These are phyloP conservation scores for Galerucella nymphaeae DNA, from an alignment of 2,888 invertebrate species.

Conservation along the genomic window DNA sequence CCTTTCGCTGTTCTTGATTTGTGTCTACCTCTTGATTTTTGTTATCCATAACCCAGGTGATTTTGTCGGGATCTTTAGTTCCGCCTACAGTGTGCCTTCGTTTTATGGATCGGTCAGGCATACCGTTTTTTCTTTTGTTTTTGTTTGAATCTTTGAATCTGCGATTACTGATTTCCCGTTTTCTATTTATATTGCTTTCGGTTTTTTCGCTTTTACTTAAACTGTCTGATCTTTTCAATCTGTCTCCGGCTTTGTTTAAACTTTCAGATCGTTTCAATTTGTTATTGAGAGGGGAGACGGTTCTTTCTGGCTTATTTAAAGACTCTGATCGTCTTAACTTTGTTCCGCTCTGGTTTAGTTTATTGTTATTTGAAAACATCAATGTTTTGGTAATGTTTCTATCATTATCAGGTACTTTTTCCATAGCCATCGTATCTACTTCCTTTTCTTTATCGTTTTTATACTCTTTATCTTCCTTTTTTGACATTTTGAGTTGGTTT, in stretches of 20 bases:
- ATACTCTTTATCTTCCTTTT: slow-evolving; percentile 59
- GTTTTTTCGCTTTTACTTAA: slow-evolving; percentile 80
- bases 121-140: slow-evolving; percentile 80
- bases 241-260: slow-evolving; percentile 68
- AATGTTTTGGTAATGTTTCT: slow-evolving; percentile 55
- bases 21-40: slow-evolving; percentile 66
- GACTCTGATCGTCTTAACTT: slow-evolving; percentile 73
- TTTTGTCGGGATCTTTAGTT: slow-evolving; percentile 84
- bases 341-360: slow-evolving; percentile 59
- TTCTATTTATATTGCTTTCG: slow-evolving; percentile 82
- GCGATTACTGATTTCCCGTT: slow-evolving; percentile 69
- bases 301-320: slow-evolving; percentile 69
- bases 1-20: slow-evolving; percentile 61
- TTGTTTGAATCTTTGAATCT: slow-evolving; percentile 70
- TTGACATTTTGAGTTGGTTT: slow-evolving; percentile 55
- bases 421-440: slow-evolving; percentile 59
- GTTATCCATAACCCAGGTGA: slow-evolving; percentile 68
- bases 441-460: slow-evolving; percentile 66
- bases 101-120: slow-evolving; percentile 86
- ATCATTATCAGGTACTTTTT: slow-evolving; percentile 61
- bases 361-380: slow-evolving; percentile 45
- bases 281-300: slow-evolving; percentile 61
- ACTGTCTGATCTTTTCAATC: slow-evolving; percentile 72
- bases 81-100: slow-evolving; percentile 93
- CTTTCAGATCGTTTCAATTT: slow-evolving; percentile 73